Conservation (phyloP, 2,888 invertebrate species). For the Lycophotia porphyrea region DNA sequence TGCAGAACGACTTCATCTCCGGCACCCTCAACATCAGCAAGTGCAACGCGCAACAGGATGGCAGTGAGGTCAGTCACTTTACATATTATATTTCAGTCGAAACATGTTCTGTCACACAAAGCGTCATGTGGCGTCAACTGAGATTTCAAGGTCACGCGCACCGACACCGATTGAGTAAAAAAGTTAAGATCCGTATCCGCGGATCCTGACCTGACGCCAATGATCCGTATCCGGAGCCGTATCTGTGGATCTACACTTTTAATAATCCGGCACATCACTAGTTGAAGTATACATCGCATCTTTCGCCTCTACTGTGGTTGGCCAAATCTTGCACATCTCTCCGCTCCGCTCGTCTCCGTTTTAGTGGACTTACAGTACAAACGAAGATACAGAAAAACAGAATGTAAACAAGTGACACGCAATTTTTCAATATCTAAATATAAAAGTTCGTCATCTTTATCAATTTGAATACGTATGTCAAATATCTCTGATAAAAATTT, state of each 20-base stretch:
- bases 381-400: background rate
- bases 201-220: too few species aligned
- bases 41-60: slow-evolving; percentile 97
- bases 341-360: background rate
- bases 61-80: slow-evolving; percentile 92
- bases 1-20: slow-evolving; percentile 99
- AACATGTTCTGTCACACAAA: too few species aligned
- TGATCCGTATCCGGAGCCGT: too few species aligned
- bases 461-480: slow-evolving; percentile 20
- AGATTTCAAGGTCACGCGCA: too few species aligned
- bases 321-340: background rate
- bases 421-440: slow-evolving; percentile 4
- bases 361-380: background rate
- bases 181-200: too few species aligned
- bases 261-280: too few species aligned
- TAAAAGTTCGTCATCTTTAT: slow-evolving; percentile 19
- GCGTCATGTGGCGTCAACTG: too few species aligned
- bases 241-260: too few species aligned
- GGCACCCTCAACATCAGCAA: slow-evolving; percentile 98
- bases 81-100: too few species aligned
- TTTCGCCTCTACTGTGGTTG: background rate
- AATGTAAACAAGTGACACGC: slow-evolving; percentile 32
- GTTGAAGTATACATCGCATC: background rate
- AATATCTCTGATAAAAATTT: slow-evolving; percentile 11
- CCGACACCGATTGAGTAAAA: too few species aligned